These are phyloP conservation scores for Epinephelus awoara DNA, from an alignment of 2,797 vertebrate species.

Conservation along the genomic window DNA sequence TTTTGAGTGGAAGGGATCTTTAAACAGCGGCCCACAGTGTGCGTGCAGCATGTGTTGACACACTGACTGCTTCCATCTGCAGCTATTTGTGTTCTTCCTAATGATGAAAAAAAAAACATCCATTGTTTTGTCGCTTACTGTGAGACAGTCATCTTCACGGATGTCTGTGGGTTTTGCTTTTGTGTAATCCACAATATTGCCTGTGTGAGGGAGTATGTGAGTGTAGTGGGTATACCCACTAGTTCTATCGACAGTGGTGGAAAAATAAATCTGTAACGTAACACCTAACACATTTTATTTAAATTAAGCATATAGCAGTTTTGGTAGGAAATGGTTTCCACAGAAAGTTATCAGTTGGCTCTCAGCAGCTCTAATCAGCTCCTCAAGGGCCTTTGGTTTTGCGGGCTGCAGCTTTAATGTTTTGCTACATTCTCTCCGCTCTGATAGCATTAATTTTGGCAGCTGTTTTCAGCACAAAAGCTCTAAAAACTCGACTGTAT, in stretches of 20 bases:
- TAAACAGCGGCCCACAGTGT: background rate
- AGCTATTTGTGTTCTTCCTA: conserved; percentile 42
- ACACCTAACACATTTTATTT: background rate
- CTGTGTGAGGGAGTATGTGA: conserved; percentile 1
- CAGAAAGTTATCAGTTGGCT: background rate
- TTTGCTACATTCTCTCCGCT: no score
- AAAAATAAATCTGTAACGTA: conserved; percentile 14
- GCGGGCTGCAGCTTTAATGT: no score
- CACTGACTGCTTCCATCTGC: conserved; percentile 49
- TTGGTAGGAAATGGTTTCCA: background rate
- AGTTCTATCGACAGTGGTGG: background rate
- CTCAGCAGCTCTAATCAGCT: background rate
- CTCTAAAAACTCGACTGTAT: no score
- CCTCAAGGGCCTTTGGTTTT: background rate
- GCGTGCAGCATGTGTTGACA: conserved; percentile 22
- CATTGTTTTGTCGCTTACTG: conserved; percentile 49
- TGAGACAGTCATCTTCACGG: conserved; percentile 37
- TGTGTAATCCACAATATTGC: conserved; percentile 18
- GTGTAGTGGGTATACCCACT: background rate
- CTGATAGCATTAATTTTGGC: no score
- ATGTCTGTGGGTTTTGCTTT: conserved; percentile 49
- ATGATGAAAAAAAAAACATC: conserved; percentile 30
- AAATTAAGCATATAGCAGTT: background rate
- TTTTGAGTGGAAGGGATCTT: no score
- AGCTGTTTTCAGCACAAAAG: no score